A percentile compares a stretch with the other conserved stretches of the same genome.
phyloP scores from a whole-genome alignment of 2,113 vertebrate species.

The Chaetorhynchus papuensis region DNA sequence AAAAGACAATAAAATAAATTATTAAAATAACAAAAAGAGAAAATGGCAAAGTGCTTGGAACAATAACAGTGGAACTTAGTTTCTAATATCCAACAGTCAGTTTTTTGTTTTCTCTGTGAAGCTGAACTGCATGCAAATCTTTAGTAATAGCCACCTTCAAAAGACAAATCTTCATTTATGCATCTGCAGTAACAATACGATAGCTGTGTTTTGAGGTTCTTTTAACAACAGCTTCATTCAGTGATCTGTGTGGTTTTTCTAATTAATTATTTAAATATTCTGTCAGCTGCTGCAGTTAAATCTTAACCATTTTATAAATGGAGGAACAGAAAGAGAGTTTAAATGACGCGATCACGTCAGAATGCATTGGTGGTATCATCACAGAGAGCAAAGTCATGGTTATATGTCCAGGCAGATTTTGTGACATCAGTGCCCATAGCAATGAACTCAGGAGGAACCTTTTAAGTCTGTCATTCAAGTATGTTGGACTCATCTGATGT shows the following conservation, averaged over 20 bases:
- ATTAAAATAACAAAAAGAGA: neutral
- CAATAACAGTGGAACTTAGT: neutral
- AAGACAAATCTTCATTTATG: neutral
- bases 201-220: neutral
- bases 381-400: neutral
- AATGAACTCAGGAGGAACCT: neutral
- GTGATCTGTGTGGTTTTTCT: neutral
- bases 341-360: neutral
- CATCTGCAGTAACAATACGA: neutral
- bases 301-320: neutral
- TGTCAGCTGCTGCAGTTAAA: neutral
- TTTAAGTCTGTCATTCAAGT: neutral
- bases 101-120: neutral
- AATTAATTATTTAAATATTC: conserved; percentile 36
- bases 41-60: neutral
- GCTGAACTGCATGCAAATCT: neutral
- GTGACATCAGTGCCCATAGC: neutral
- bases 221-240: neutral
- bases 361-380: neutral
- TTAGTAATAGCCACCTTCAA: neutral
- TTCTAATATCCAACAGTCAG: neutral
- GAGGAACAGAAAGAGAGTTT: neutral
- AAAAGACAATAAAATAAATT: neutral
- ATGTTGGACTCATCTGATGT: neutral
- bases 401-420: neutral